These are phyloP conservation scores for Taxidea taxus DNA, from an alignment of 2,113 vertebrate genomes.

Conservation along the genomic window DNA sequence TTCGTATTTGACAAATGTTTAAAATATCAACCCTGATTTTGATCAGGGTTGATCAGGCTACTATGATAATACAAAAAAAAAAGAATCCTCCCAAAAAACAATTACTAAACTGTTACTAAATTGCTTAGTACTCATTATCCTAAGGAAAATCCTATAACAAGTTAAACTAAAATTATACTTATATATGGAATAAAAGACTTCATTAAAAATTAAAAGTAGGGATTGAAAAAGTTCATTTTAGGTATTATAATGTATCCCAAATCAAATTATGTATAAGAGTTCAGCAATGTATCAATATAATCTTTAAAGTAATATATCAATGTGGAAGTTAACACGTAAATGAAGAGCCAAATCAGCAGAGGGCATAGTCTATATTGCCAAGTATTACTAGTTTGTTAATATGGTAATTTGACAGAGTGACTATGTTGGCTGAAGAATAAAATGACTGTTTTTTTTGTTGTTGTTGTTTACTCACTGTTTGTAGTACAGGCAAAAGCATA, in stretches of 20 bases:
- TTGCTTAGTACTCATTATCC: neutral
- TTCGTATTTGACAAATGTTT: neutral
- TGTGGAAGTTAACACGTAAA: neutral
- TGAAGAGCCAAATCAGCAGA: neutral
- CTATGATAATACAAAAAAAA: neutral
- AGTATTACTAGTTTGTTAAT: neutral
- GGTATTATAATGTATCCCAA: neutral
- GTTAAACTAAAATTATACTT: constrained; percentile 34
- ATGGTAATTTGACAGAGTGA: neutral
- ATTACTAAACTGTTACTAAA: neutral
- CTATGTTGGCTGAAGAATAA: neutral
- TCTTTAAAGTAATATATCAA: neutral
- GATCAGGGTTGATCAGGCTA: neutral
- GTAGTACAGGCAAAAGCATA: constrained; percentile 93
- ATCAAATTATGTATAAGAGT: neutral
- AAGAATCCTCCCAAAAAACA: neutral
- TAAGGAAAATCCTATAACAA: neutral
- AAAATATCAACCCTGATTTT: constrained; percentile 26
- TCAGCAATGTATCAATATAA: neutral
- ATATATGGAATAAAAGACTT: constrained; percentile 12
- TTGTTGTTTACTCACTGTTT: constrained; percentile 89
- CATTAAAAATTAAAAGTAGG: neutral
- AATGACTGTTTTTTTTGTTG: neutral
- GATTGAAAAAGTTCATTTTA: neutral
- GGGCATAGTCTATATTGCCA: neutral